Conservation (phyloP, 2,888 invertebrate species). For the Parnassius orleans region DNA sequence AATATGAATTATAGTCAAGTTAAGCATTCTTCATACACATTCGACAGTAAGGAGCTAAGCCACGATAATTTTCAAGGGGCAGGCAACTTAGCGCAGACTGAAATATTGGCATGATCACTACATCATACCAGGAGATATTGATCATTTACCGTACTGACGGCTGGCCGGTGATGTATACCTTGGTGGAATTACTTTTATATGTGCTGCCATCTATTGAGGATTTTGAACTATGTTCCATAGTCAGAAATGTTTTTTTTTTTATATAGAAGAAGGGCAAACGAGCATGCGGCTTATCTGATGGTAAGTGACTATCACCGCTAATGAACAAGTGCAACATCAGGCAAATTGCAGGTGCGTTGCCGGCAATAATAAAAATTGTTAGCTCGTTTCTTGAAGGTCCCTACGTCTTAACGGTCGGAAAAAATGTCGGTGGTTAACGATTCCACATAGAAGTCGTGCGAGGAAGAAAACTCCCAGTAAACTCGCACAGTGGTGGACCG, state of each 20-base stretch:
- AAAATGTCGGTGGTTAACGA: no score
- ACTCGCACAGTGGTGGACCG: no score
- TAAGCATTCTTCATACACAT: constrained; percentile 41
- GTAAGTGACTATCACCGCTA: no score
- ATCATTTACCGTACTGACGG: constrained; percentile 46
- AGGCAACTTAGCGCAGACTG: constrained; percentile 61
- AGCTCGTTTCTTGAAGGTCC: no score
- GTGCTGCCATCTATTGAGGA: constrained; percentile 7
- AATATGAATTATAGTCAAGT: constrained; percentile 27
- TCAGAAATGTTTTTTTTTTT: constrained; percentile 1
- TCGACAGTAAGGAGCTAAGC: constrained; percentile 45
- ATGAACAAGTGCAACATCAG: no score
- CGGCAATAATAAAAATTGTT: no score
- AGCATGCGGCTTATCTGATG: no score
- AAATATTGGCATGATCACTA: constrained; percentile 67
- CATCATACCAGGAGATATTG: constrained; percentile 65
- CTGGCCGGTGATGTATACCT: constrained; percentile 37
- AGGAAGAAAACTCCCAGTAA: no score
- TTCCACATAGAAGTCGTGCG: no score
- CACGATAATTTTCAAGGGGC: constrained; percentile 67
- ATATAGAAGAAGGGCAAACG: no score
- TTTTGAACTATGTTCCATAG: neutral
- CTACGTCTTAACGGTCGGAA: no score
- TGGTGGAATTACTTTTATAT: constrained; percentile 20
- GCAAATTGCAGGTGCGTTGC: no score